These are phyloP conservation scores for Drosophila persimilis DNA, from an alignment of 1,140 invertebrate species.

Conservation along the genomic window DNA sequence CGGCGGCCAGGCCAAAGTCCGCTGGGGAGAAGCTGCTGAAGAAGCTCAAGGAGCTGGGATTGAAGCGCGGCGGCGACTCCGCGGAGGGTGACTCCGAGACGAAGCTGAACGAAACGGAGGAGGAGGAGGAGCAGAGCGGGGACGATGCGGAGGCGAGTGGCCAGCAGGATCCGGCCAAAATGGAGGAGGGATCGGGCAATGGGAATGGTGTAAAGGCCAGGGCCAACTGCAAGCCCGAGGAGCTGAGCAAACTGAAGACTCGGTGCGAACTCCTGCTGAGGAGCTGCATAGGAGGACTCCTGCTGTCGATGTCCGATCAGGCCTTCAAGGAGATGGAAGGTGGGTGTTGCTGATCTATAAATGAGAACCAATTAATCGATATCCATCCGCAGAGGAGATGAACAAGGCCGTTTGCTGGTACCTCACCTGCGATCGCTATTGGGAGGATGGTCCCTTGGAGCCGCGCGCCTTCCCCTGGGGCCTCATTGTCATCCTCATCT, in stretches of 20 bases:
- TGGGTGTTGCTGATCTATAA: conserved; percentile 69
- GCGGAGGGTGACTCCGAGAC: background rate
- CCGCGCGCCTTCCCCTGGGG: conserved; percentile 91
- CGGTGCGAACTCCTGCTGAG: conserved; percentile 87
- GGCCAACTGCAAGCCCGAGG: conserved; percentile 91
- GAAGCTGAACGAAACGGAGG: conserved; percentile 72
- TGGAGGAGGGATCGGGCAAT: conserved; percentile 32
- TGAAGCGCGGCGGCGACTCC: conserved; percentile 61
- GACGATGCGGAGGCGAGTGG: conserved; percentile 55
- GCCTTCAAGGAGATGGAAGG: conserved; percentile 94
- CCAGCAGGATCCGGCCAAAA: conserved; percentile 37
- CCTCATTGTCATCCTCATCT: conserved; percentile 88
- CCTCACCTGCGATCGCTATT: conserved; percentile 94
- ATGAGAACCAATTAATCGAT: background rate
- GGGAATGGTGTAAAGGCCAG: conserved; percentile 87
- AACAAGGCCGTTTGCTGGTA: conserved; percentile 95
- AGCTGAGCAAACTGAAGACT: conserved; percentile 89
- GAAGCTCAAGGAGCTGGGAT: conserved; percentile 74
- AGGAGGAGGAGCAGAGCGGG: conserved; percentile 54
- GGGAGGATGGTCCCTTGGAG: conserved; percentile 91
- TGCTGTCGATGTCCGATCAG: conserved; percentile 90
- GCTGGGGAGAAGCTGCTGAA: conserved; percentile 66
- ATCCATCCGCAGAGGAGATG: conserved; percentile 87
- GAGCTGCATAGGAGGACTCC: conserved; percentile 89
- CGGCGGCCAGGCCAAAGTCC: conserved; percentile 53